Evolutionary conservation across 2,797 vertebrate species (phyloP).

Genomic region (Gymnothorax reevesii): DNA sequence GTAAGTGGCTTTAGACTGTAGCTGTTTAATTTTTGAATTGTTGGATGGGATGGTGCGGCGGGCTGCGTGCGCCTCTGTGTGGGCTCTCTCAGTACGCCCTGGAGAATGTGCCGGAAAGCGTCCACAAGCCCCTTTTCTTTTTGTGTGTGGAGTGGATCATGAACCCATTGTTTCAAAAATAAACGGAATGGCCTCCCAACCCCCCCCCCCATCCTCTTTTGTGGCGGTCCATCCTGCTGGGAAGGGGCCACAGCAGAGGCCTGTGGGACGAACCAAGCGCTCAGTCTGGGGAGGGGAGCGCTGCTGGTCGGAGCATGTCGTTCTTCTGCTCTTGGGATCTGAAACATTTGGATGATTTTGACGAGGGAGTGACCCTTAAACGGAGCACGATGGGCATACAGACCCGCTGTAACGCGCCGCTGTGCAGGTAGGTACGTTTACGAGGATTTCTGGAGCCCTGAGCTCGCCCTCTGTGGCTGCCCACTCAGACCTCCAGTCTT

Average conservation of each 20-base stretch:
- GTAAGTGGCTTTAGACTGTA: not conserved
- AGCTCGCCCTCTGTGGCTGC: not conserved
- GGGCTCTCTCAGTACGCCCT: conserved; percentile 31
- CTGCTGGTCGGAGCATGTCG: not conserved
- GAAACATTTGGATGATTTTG: conserved; percentile 18
- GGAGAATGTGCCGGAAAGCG: conserved; percentile 30
- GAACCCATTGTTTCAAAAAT: conserved; percentile 56
- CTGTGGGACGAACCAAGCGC: conserved; percentile 39
- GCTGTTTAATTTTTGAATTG: not conserved
- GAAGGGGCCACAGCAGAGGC: conserved; percentile 35
- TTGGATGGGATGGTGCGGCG: not conserved
- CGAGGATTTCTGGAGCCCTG: not conserved
- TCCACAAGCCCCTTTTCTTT: conserved; percentile 32
- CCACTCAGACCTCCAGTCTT: not conserved
- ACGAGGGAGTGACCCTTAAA: not conserved
- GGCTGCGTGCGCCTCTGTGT: not conserved
- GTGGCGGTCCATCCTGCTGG: conserved; percentile 43
- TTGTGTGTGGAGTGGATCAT: conserved; percentile 37
- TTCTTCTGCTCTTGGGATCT: conserved; percentile 25
- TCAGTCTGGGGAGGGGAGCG: conserved; percentile 32
- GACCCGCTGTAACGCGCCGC: not conserved
- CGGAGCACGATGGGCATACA: not conserved
- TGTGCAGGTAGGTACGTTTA: conserved; percentile 18
- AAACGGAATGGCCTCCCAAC: conserved; percentile 46
- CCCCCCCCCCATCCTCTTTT: conserved; percentile 28